Evolutionary conservation across 92 coral and sea anemone genomes (phyloP).

Genomic region (Bergia puertoricense): DNA sequence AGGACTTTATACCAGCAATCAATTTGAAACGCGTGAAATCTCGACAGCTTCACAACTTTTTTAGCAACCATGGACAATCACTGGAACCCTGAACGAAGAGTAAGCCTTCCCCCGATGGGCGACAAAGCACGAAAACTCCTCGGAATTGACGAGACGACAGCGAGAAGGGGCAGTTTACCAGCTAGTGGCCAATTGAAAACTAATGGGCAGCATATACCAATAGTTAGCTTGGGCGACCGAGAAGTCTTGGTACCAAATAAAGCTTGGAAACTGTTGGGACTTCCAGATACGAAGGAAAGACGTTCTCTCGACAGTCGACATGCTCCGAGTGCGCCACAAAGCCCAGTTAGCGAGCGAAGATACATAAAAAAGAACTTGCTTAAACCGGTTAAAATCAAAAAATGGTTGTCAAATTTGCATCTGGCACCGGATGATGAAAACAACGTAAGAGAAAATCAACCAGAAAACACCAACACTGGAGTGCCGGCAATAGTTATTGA

Average conservation of each 20-base stretch:
- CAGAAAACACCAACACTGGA: not conserved
- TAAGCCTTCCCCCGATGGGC: slow-evolving; percentile 10
- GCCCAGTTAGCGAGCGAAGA: slow-evolving; percentile 9
- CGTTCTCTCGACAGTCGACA: not conserved
- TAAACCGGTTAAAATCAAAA: slow-evolving; percentile 12
- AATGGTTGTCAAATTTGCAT: slow-evolving; percentile 36
- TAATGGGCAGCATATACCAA: not conserved
- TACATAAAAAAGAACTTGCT: slow-evolving; percentile 7
- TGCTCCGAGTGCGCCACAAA: slow-evolving; percentile 1
- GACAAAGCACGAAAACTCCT: slow-evolving; percentile 18
- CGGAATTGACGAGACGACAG: not conserved
- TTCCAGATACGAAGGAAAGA: slow-evolving; percentile 16
- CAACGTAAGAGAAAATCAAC: not conserved
- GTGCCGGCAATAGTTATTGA: slow-evolving; percentile 31
- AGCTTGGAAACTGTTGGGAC: slow-evolving; percentile 39
- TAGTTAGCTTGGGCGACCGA: not conserved
- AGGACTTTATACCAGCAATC: not conserved
- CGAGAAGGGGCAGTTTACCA: not conserved
- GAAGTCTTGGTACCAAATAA: slow-evolving; percentile 21
- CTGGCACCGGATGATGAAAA: slow-evolving; percentile 26
- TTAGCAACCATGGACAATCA: slow-evolving; percentile 1
- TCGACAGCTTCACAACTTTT: not conserved
- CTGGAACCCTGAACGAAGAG: slow-evolving; percentile 1
- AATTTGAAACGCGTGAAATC: not conserved
- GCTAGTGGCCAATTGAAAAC: not conserved